A percentile compares a stretch with the other conserved stretches of the same genome.
Conservation (phyloP, 2,113 vertebrate species). For the Bubo scandiacus region DNA sequence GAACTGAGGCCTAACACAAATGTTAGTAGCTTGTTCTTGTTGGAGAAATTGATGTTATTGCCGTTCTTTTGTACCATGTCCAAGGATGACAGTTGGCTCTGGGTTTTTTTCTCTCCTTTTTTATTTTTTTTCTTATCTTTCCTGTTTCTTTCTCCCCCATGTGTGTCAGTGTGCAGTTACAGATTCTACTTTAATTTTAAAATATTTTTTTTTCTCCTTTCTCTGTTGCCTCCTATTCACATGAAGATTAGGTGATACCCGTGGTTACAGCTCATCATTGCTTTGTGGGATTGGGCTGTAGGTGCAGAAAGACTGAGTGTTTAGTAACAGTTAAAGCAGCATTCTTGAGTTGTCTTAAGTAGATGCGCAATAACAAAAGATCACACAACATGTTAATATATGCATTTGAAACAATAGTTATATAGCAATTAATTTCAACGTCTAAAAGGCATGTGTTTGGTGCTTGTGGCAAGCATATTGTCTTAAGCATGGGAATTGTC, state of each 20-base stretch:
- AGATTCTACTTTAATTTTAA: not conserved
- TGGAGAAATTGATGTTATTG: not conserved
- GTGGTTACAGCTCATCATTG: not conserved
- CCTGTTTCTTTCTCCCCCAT: not conserved
- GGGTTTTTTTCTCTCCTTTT: not conserved
- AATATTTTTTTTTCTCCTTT: not conserved
- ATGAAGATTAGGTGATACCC: not conserved
- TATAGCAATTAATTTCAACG: not conserved
- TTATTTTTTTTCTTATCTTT: not conserved
- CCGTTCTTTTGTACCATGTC: not conserved
- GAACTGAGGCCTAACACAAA: not conserved
- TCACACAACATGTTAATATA: not conserved
- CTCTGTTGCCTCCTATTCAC: not conserved
- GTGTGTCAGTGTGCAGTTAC: not conserved
- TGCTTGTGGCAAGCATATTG: not conserved
- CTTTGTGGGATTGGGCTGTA: not conserved
- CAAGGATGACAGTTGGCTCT: not conserved
- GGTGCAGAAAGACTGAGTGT: not conserved
- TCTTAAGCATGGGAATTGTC: not conserved
- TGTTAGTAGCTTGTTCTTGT: not conserved
- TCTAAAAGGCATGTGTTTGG: accelerated
- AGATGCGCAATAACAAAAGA: not conserved
- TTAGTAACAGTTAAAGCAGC: not conserved
- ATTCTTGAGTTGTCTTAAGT: not conserved
- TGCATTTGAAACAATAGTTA: not conserved